Base-by-base conservation (phyloP, 1,140 invertebrate genomes). In the Doryteuthis pealeii region DNA sequence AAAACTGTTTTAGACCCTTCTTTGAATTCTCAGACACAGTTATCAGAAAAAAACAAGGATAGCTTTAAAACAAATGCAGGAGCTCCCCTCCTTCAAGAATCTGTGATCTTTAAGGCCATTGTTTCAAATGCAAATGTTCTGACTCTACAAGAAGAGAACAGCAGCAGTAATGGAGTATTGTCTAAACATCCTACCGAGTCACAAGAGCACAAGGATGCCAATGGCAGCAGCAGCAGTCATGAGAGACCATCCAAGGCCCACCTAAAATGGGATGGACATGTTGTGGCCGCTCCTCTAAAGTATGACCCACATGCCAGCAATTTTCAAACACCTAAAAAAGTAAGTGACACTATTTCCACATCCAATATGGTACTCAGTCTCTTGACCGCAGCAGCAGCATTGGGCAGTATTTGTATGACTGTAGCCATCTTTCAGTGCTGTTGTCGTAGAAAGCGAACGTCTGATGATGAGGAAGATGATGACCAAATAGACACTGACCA, bases 351-450 rank as follows among this genome's bases (percentile, higher is more conserved):
- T 5, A 40, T 40, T 40, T 40, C 35, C 10, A 40, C 71, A 45
- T 71, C 75, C 58, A 79, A 71, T n/a, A 79, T 79, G 76, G 77
- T 81, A n/a, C 45, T 81, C 32, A 77, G 74, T 28, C 70, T 80
- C 35, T 54, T 75, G 40, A 78, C 73, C 31, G 79, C 80, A 35
- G 10, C 82, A 32, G 74, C 75, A 14, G 79, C 77, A 18, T 73
- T 81, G 14, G 70, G 82, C 54, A 77, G 78, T 49, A 77, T 80
- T 70, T 75, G 76, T 45, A 58, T 80, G 68, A 77, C 81, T 71
- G 80, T 81, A 18, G 78, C 79, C 40, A 75, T 84, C 72, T 83
- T 83, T 66, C 76, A 81, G 54, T 84, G 83, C 76, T 84, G 83
- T 78, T 83, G 81, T 78, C 72, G 76, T 15, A 76, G 77, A 40